Percentiles rank a stretch among this genome's conserved stretches.
These are phyloP conservation scores for Prochilodus magdalenae DNA, from an alignment of 2,113 vertebrate genomes.

Conservation along the genomic window DNA sequence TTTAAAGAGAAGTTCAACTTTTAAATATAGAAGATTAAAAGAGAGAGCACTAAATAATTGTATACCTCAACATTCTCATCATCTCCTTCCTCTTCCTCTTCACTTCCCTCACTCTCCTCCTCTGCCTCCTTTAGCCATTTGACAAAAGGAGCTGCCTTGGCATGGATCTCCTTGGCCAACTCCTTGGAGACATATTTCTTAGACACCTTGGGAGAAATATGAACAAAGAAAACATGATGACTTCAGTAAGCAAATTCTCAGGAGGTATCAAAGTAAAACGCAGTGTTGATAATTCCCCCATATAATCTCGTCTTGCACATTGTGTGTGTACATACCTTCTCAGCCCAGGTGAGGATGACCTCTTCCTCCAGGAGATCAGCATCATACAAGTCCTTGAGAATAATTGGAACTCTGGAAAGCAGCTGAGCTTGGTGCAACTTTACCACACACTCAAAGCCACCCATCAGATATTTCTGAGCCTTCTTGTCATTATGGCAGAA, in stretches of 20 bases:
- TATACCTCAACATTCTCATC: slow-evolving; percentile 92
- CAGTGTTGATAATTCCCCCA: neutral
- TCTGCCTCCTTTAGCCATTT: slow-evolving; percentile 98
- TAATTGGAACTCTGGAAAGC: slow-evolving; percentile 89
- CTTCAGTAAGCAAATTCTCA: neutral
- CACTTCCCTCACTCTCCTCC: slow-evolving; percentile 94
- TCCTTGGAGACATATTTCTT: slow-evolving; percentile 98
- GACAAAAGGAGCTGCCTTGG: slow-evolving; percentile 95
- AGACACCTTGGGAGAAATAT: slow-evolving; percentile 79
- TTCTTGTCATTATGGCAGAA: slow-evolving; percentile 99
- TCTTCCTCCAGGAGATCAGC: slow-evolving; percentile 96
- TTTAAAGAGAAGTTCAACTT: too few relatives aligned
- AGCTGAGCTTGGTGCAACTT: slow-evolving; percentile 93
- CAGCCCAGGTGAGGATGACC: slow-evolving; percentile 94
- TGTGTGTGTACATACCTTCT: slow-evolving; percentile 81
- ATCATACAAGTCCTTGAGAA: slow-evolving; percentile 96
- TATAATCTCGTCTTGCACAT: neutral
- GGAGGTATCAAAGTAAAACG: neutral
- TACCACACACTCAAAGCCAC: slow-evolving; percentile 95
- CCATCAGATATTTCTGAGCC: slow-evolving; percentile 94
- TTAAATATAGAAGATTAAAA: neutral
- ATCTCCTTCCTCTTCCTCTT: slow-evolving; percentile 83
- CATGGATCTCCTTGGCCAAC: slow-evolving; percentile 97
- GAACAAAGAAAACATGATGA: neutral
- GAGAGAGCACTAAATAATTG: neutral